Evolutionary conservation across 92 coral and sea anemone genomes (phyloP), one percentile per base, ranked within the genome.

Genomic region (Epizoanthus ramosus): DNA sequence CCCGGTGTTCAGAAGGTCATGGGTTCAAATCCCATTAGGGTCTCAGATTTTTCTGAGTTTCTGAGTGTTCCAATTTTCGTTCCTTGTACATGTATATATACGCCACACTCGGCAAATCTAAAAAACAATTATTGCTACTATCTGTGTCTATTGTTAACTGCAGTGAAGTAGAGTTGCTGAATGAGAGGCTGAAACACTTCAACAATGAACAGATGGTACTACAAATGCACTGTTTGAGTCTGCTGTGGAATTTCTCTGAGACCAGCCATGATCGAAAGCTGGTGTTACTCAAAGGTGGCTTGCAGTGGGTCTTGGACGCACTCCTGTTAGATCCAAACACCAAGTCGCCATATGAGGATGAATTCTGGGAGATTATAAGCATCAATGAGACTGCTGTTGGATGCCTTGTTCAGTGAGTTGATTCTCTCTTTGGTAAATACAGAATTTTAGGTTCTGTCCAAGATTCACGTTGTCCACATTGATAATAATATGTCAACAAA

Each of bases 161-260:
- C 69, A 75, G 81, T 9, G 68, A 88, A 1, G 59, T 65, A 4
- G 65, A 71, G 2, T 33, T 52, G 81, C 15, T 84, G 21, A 64
- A 17, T 19, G 82, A 72, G 60, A 73, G 43, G 65, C 80, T 89
- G 39, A 80, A 68, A 24, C 83, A 80, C 15, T 74, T 85, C 74
- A 93, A 93, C 83, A 87, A 91, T 81, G 91, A 93, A 50, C 98
- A 93, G 85, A 89, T 81, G 93, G 72, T 85, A 8, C 89, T 93
- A 1, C 94, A 93, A 52, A 89, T 87, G 93, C 93, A 93, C 77
- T 93, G 98, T 63, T 71, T 93, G 79, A 91, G 98, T 80, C 77
- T 93, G 74, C 73, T 93, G 83, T 93, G 98, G 98, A 91, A 93
- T 85, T 93, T 93, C 86, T 93, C 95, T 0, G 98, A 93, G 67